Evolutionary conservation across 2,113 vertebrate genomes (phyloP), one percentile per base, ranked within the genome.

Genomic region (Suncus etruscus): DNA sequence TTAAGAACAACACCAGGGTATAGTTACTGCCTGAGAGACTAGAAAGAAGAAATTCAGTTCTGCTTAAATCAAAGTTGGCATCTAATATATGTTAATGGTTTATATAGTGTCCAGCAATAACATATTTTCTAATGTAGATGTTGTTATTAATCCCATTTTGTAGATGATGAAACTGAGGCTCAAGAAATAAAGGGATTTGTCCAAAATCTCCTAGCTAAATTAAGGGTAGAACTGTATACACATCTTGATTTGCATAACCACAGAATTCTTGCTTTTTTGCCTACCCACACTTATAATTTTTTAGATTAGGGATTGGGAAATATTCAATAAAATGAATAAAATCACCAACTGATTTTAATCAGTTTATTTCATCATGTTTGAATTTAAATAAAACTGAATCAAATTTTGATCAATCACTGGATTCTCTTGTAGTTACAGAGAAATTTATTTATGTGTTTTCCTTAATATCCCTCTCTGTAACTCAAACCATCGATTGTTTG

Each of bases 181-280:
- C 39, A 29, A 73, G 15, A 73, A 89, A 69, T 83, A 84, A 72
- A 86, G 68, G 68, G 48, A 73, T 89, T 84, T 92, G 15, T 85
- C 29, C 50, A 85, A 78, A 50, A 12, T 25, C 47, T 8, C 16
- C 9, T n/a, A 88, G 50, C 22, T 84, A 73, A 74, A 54, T 16
- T 54, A n/a, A 75, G 31, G 39, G 79, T 80, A 96, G 48, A 91
- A 91, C 2, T 91, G 81, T 32, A 87, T 84, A 89, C 54, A 73
- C 48, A 83, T 65, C 22, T 29, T 83, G 72, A 47, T 70, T 25
- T 80, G 6, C 63, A 48, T 90, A 70, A 82, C 24, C 83, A 9
- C 39, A 85, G 85, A 50, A 24, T 70, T 95, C 84, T 94, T 81
- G 61, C 15, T 80, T 11, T 11, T 83, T 80, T 69, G 39, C 74